Evolutionary conservation across 2,797 vertebrate species (phyloP).

Genomic region (Cossypha dichroa): DNA sequence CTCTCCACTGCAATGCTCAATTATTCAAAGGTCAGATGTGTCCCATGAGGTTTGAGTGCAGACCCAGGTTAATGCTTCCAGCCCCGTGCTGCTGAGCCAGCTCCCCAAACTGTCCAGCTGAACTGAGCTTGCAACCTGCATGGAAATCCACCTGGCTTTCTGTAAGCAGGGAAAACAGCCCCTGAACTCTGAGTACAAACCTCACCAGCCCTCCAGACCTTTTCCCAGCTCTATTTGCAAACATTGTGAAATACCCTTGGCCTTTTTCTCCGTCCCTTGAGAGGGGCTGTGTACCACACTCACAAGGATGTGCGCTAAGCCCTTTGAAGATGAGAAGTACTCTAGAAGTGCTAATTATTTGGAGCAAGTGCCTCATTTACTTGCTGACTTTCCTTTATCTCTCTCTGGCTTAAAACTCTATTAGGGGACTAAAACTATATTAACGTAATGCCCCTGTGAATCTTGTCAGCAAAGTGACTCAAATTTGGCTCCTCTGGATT

Average conservation of each 20-base stretch:
- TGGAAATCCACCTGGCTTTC: conserved; percentile 1
- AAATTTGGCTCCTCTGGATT: conserved; percentile 38
- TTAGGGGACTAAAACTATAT: conserved; percentile 38
- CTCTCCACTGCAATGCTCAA: not conserved
- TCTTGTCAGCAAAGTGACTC: conserved; percentile 14
- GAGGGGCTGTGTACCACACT: not conserved
- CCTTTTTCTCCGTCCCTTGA: not conserved
- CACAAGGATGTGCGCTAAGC: not conserved
- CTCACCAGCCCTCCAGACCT: not conserved
- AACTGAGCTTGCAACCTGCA: not conserved
- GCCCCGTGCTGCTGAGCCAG: not conserved
- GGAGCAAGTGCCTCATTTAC: conserved; percentile 4
- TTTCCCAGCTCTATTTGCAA: not conserved
- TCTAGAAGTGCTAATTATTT: conserved; percentile 50
- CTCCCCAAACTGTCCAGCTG: not conserved
- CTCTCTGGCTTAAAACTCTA: conserved; percentile 48
- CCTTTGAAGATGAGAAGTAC: conserved; percentile 20
- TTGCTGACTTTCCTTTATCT: conserved; percentile 18
- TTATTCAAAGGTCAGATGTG: conserved; percentile 46
- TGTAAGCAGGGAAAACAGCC: not conserved
- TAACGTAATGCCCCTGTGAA: not conserved
- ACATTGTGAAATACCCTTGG: not conserved
- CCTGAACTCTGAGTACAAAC: not conserved
- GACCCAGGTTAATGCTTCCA: conserved; percentile 1
- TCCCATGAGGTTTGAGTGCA: conserved; percentile 9